Percentiles rank a stretch among this genome's conserved stretches.
Evolutionary conservation across 2,888 invertebrate genomes (phyloP).

Genomic region (Lypha dubia): DNA sequence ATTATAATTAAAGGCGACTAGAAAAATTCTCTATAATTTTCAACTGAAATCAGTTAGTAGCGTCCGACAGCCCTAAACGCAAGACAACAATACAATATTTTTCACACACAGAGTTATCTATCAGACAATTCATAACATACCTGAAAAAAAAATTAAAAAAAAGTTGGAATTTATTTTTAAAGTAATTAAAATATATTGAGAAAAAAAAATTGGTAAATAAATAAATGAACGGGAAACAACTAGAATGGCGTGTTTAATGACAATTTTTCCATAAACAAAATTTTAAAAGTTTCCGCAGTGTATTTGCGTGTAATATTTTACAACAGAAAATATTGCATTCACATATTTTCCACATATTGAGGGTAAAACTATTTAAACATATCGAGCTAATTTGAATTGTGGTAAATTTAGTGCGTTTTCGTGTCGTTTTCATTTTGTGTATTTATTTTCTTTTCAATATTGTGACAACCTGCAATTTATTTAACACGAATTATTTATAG

Average conservation of each 20-base stretch:
- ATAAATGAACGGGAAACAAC: not conserved
- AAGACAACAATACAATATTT: constrained; percentile 44
- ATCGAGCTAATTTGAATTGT: not conserved
- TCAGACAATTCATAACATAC: not conserved
- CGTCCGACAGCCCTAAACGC: constrained; percentile 58
- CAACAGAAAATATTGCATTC: no score
- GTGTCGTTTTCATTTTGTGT: constrained; percentile 17
- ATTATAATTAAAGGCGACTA: constrained; percentile 67
- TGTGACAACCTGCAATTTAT: constrained; percentile 45
- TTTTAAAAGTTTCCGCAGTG: constrained; percentile 21
- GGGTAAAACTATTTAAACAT: not conserved
- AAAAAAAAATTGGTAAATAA: constrained; percentile 11
- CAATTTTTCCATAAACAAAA: constrained; percentile 24
- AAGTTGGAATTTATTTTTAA: constrained; percentile 1
- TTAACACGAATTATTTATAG: not conserved
- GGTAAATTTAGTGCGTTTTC: constrained; percentile 52
- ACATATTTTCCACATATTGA: no score
- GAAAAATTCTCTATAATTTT: constrained; percentile 56
- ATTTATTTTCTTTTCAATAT: not conserved
- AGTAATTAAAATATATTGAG: not conserved
- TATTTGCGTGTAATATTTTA: no score
- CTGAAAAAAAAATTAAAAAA: constrained; percentile 16
- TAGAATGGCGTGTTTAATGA: constrained; percentile 44
- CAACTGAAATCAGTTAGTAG: constrained; percentile 67
- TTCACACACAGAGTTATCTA: constrained; percentile 17